Percentiles rank a stretch among this genome's conserved stretches.
Evolutionary conservation across 2,888 invertebrate species (phyloP).

Genomic region (Cerastoderma edule): DNA sequence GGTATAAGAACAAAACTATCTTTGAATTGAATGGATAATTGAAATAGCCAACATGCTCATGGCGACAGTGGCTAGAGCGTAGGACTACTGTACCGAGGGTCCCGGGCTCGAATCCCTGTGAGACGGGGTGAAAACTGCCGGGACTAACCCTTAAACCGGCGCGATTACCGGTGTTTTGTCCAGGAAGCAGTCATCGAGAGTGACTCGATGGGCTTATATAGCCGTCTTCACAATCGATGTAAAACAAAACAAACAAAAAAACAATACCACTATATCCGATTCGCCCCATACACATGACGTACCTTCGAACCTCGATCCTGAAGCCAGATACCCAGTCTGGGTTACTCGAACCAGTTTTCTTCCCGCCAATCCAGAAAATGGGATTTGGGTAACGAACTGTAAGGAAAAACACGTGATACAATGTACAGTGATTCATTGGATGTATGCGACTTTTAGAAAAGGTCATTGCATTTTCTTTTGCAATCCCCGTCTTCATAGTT

Average conservation of each 20-base stretch:
- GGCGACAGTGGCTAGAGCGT: too few relatives aligned
- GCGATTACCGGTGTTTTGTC: too few relatives aligned
- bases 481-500: background rate
- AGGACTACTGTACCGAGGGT: too few relatives aligned
- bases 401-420: background rate
- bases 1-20: background rate
- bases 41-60: too few relatives aligned
- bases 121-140: too few relatives aligned
- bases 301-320: slow-evolving; percentile 19
- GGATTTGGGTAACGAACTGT: slow-evolving; percentile 32
- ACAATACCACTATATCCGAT: background rate
- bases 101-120: too few relatives aligned
- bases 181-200: too few relatives aligned
- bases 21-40: background rate
- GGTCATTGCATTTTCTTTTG: background rate
- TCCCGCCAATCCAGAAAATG: slow-evolving; percentile 42
- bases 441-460: background rate
- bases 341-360: slow-evolving; percentile 22
- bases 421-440: background rate
- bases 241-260: background rate
- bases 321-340: slow-evolving; percentile 29
- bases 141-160: too few relatives aligned
- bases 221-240: background rate
- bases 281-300: background rate
- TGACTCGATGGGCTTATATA: too few relatives aligned